Base-by-base conservation (phyloP, 2,888 invertebrate genomes). In the Esperia sulphurella region DNA sequence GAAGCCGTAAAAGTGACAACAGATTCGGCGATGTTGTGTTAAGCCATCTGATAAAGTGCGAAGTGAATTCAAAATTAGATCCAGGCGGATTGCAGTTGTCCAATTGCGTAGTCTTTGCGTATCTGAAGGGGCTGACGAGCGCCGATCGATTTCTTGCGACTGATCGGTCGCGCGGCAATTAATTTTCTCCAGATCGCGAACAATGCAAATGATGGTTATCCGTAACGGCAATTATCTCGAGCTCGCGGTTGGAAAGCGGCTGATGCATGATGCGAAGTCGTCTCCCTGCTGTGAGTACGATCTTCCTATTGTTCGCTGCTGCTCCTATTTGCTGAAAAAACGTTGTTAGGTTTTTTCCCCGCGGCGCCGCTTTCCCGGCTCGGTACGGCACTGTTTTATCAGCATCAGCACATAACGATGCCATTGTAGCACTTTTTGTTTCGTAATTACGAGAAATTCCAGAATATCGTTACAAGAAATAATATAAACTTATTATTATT, bases 151-250 rank as follows among this genome's bases (percentile, higher is more conserved):
- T 77, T 79, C 74, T 76, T 78, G 60, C 61, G 63, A 60, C 63
- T 70, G 70, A 79, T 81, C 76, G 71, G 71, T 69, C 68, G 74
- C 68, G 68, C 63, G 68, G 71, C 74, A 77, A 84, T 84, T 82
- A 80, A 83, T 88, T 86, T 86, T 88, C 87, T 79, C 83, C 64
- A 68, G 75, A 71, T 72, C 61, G 73, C 72, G 68, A 84, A 86
- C 84, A 84, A 85, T 87, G 85, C 83, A 83, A 84, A 82, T 79
- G 78, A 83, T 85, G 80, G 79, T 83, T 83, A 83, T 83, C 82
- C 72, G 78, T 70, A 71, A 65, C 69, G 60, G 71, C 71, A 79
- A 83, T 83, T 79, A 80, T 63, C 61, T 73, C 65, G 74, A 64
- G 72, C 74, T 71, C 63, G 68, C 66, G 64, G 73, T 74, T 85